A percentile compares a stretch with the other conserved stretches of the same genome.
Conservation (phyloP, 1,140 invertebrate genomes). For the Aphelenchoides avenae region DNA sequence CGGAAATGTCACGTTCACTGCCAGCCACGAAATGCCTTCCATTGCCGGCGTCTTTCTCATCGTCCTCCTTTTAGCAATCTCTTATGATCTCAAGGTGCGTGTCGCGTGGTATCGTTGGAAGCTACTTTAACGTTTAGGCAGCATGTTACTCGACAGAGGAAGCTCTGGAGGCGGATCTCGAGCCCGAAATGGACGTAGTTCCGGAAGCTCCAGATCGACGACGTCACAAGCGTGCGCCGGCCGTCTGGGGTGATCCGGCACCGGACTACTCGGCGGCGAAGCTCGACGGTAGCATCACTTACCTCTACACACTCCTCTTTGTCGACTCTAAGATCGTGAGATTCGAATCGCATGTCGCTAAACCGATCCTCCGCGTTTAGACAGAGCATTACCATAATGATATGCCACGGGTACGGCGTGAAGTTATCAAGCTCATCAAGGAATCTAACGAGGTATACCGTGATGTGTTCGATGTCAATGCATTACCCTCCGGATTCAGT, state of each 20-base stretch:
- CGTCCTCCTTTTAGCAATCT: no score
- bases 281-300: conserved; percentile 1
- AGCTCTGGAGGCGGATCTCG: no score
- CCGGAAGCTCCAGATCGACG: no score
- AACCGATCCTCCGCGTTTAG: conserved; percentile 44
- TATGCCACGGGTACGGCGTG: conserved; percentile 25
- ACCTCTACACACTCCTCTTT: conserved; percentile 37
- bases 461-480: not conserved
- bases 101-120: no score
- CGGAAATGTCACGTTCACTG: no score
- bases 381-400: conserved; percentile 44
- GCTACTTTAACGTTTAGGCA: no score
- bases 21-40: no score
- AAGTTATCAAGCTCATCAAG: conserved; percentile 43
- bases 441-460: conserved; percentile 41
- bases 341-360: conserved; percentile 30
- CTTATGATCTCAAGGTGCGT: no score
- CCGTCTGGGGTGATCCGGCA: conserved; percentile 40
- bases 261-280: conserved; percentile 39
- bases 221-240: conserved; percentile 32
- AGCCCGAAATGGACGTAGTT: no score
- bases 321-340: conserved; percentile 40
- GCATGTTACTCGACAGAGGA: no score
- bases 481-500: conserved; percentile 35
- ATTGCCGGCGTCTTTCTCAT: no score